phyloP scores from a whole-genome alignment of 2,888 invertebrate genomes.

The Cantharis rustica region DNA sequence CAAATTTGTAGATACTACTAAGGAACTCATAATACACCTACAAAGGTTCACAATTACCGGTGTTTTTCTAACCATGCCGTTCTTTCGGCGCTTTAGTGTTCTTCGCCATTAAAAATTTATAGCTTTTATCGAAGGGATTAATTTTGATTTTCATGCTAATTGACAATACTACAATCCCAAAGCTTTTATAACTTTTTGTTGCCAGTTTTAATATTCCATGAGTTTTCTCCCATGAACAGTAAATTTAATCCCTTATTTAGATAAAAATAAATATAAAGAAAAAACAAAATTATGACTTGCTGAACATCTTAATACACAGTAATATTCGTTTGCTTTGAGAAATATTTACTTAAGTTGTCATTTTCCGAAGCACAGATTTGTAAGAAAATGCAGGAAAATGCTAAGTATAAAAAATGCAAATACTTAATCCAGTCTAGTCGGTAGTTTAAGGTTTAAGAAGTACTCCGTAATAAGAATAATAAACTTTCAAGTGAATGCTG shows the following conservation, averaged over 20 bases:
- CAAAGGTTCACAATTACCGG: background rate
- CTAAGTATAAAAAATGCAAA: too few species aligned
- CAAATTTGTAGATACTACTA: too few species aligned
- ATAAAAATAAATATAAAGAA: too few species aligned
- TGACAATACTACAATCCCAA: background rate
- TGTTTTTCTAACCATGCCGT: background rate
- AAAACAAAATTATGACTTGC: background rate
- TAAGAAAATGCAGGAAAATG: too few species aligned
- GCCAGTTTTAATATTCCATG: background rate
- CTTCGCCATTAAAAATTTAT: background rate
- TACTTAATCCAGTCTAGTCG: too few species aligned
- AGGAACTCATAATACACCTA: too few species aligned
- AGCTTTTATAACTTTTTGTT: background rate
- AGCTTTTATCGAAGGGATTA: background rate
- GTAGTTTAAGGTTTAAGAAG: too few species aligned
- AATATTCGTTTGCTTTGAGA: too few species aligned
- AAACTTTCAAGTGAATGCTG: too few species aligned
- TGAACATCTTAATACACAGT: background rate
- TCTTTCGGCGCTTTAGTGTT: background rate
- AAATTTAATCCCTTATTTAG: background rate
- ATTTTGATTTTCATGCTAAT: background rate
- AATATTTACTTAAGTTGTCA: too few species aligned
- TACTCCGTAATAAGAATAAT: too few species aligned
- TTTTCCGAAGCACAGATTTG: too few species aligned
- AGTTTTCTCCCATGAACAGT: background rate